Percentiles rank a stretch among this genome's conserved stretches.
phyloP scores from a whole-genome alignment of 2,797 vertebrate species.

The Gambusia yucatana region DNA sequence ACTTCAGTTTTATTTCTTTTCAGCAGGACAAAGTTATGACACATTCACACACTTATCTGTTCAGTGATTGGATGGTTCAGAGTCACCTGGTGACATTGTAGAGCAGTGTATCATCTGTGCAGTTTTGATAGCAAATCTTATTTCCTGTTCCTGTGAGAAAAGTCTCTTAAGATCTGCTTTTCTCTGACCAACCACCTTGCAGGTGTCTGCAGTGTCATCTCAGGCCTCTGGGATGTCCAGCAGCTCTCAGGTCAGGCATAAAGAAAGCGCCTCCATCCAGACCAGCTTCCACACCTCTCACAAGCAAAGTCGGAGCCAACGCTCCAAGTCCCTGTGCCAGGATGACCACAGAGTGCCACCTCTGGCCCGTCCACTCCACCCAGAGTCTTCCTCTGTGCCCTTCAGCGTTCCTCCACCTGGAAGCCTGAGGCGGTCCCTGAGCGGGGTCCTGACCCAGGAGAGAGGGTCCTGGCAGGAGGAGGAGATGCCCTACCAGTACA shows the following conservation, averaged over 20 bases:
- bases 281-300: slow-evolving; percentile 48
- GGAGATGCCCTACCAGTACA: slow-evolving; percentile 71
- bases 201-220: slow-evolving; percentile 77
- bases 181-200: slow-evolving; percentile 16
- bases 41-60: too few relatives aligned
- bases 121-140: too few relatives aligned
- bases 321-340: slow-evolving; percentile 69
- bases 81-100: too few relatives aligned
- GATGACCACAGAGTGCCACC: slow-evolving; percentile 57
- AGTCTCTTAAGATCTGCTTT: neutral
- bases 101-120: too few relatives aligned
- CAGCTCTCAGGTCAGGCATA: slow-evolving; percentile 72
- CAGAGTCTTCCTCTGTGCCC: slow-evolving; percentile 55
- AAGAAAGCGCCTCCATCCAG: slow-evolving; percentile 43
- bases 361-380: slow-evolving; percentile 26
- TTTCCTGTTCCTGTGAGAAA: neutral
- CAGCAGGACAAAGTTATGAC: too few relatives aligned
- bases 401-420: slow-evolving; percentile 31
- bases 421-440: slow-evolving; percentile 77
- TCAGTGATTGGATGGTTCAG: too few relatives aligned
- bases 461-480: slow-evolving; percentile 64
- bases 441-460: slow-evolving; percentile 74
- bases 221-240: slow-evolving; percentile 81
- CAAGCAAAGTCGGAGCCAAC: slow-evolving; percentile 60
- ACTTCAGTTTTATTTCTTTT: too few relatives aligned